Evolutionary conservation across 2,113 vertebrate species (phyloP), one percentile per base, ranked within the genome.

Genomic region (Eupsittula cactorum): DNA sequence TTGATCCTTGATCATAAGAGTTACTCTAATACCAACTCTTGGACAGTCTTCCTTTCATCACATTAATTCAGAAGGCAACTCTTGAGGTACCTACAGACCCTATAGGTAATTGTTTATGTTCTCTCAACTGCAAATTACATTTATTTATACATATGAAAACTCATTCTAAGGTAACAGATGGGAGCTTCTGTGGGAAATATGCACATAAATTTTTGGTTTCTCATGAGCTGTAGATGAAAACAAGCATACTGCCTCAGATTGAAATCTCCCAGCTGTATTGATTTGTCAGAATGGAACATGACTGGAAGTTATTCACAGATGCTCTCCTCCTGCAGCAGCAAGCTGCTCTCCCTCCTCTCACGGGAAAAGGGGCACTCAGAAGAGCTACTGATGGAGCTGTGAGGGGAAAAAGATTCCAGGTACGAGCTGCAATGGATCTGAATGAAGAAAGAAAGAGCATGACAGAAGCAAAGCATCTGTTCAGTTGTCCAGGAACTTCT

Each of bases 131-230:
- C 82, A 93, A 96, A 93, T 94, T 93, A 88, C 81, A 59, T 70
- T 85, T 92, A 94, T 94, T 96, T 95, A 86, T 86, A 92, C 35
- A 88, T 68, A 75, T 9, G n/a, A 93, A 95, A 83, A 93, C 47
- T 90, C 79, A 62, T 33, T 92, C 64, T 78, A 88, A 90, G 88
- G 82, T 95, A 93, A 92, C 94, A 96, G 93, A 96, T 93, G 88
- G 93, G 35, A 88, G 50, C 75, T 86, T 96, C 75, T 93, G 75
- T 60, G 76, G 82, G 88, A 94, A 95, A 77, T 92, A 95, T 90
- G 92, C 95, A 95, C 90, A 96, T 94, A 94, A 93, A 95, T 93
- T 96, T 86, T 74, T 80, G 71, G 60, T 96, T 97, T 90, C 85
- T 62, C 90, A 76, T 88, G 79, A 90, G 73, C 85, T 71, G 88